Evolutionary conservation across 2,888 invertebrate genomes (phyloP).

Genomic region (Loripinus fragilis): DNA sequence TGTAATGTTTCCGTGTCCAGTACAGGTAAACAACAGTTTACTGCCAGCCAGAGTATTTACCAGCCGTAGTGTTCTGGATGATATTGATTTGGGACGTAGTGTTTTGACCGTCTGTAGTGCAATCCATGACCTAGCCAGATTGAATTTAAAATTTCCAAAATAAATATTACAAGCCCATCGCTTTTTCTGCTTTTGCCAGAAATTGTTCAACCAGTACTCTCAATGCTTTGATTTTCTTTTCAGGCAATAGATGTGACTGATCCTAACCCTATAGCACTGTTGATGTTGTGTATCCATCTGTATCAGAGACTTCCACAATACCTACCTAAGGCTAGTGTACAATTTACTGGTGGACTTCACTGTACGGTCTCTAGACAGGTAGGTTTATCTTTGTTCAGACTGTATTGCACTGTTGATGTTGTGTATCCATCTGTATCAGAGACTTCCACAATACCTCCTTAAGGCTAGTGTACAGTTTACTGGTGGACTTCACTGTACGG

Average conservation of each 20-base stretch:
- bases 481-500: conserved; percentile 77
- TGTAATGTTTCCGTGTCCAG: too few relatives aligned
- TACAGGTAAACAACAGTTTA: too few relatives aligned
- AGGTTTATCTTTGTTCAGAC: conserved; percentile 48
- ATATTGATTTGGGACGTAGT: too few relatives aligned
- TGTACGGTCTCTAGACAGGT: conserved; percentile 80
- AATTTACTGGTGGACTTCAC: conserved; percentile 81
- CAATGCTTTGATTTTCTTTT: conserved; percentile 35
- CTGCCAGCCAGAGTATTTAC: too few relatives aligned
- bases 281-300: conserved; percentile 80
- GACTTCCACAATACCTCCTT: conserved; percentile 81
- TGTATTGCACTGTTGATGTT: conserved; percentile 82
- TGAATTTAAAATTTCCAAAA: too few relatives aligned
- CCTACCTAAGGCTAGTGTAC: conserved; percentile 79
- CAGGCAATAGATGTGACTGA: conserved; percentile 83
- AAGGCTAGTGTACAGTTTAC: conserved; percentile 80
- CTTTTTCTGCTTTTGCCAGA: too few relatives aligned
- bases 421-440: conserved; percentile 79
- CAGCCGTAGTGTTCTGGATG: too few relatives aligned
- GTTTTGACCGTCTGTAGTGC: too few relatives aligned
- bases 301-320: conserved; percentile 82
- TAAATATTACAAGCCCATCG: too few relatives aligned
- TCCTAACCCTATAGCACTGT: conserved; percentile 82
- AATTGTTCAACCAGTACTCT: too few relatives aligned
- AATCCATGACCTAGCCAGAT: too few relatives aligned